Percentiles rank a stretch among this genome's conserved stretches.
Conservation (phyloP, 2,888 invertebrate genomes). For the Drosophila mimica region DNA sequence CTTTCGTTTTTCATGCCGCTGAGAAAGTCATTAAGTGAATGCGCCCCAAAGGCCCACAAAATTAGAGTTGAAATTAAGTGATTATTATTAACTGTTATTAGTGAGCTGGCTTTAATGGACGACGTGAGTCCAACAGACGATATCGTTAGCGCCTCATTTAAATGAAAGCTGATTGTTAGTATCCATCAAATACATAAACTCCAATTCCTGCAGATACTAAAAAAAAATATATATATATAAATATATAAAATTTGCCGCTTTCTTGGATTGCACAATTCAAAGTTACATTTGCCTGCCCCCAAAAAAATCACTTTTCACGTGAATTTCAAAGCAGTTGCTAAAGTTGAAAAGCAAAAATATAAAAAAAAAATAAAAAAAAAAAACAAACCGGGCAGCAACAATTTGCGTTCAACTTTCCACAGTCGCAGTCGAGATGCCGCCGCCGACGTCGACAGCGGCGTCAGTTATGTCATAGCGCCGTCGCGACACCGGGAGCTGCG, state of each 20-base stretch:
- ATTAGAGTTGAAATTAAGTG: constrained; percentile 77
- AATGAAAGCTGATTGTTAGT: constrained; percentile 59
- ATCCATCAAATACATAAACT: background rate
- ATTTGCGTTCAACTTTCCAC: constrained; percentile 77
- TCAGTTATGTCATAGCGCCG: constrained; percentile 70
- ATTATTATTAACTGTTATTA: constrained; percentile 70
- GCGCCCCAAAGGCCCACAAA: constrained; percentile 35
- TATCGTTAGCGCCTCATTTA: constrained; percentile 59
- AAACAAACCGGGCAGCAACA: constrained; percentile 53
- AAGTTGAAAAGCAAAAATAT: constrained; percentile 48
- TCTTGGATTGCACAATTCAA: constrained; percentile 38
- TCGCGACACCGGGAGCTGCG: constrained; percentile 67
- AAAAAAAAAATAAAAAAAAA: background rate
- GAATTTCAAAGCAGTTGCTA: constrained; percentile 63
- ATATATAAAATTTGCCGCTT: constrained; percentile 24
- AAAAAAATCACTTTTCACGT: constrained; percentile 66
- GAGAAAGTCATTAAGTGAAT: constrained; percentile 74
- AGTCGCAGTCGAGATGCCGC: constrained; percentile 28
- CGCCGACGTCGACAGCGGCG: constrained; percentile 36
- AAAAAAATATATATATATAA: background rate
- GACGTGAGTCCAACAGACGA: background rate
- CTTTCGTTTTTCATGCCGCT: constrained; percentile 64
- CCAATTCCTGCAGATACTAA: background rate
- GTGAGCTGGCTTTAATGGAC: constrained; percentile 1
- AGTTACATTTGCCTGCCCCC: constrained; percentile 13